Evolutionary conservation across 2,113 vertebrate species (phyloP), one percentile per base, ranked within the genome.

Genomic region (Urocynchramus pylzowi): DNA sequence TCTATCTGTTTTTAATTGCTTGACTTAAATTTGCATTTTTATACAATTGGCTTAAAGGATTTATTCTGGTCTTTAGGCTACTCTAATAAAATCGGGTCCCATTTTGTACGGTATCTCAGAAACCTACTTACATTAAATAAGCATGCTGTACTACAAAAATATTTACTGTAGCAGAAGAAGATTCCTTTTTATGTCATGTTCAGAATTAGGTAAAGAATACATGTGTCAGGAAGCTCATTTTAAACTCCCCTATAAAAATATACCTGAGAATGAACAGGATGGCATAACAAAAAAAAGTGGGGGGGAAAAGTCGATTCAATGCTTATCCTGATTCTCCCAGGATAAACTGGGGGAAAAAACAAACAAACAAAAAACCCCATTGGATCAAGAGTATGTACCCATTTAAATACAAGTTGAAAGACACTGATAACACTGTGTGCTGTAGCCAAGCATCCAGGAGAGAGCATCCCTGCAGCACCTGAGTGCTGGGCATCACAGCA

Each of bases 1-100:
- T 97, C 97, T 98, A 97, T 97, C 97, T 97, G 96, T 79, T 98
- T 98, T 97, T 98, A 98, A 98, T 98, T 98, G 98, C 97, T 97
- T 95, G 97, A 92, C 94, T 97, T 95, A 89, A 90, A 98, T 98
- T 98, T 98, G 97, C 98, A 98, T 98, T 98, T 98, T 98, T 97
- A 98, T 97, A 97, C 97, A 96, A 98, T 96, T 97, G 96, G 97
- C 95, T 96, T 94, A 96, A 97, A 97, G 97, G 94, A 96, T 97
- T 96, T 97, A 96, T 97, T 96, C 94, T 71, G 57, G 94, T 97
- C 98, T 96, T 54, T 87, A 89, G 97, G 96, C 94, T 85, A 92
- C 95, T 95, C 91, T 91, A 95, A 96, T 94, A 96, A 95, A 95
- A 96, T 52, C 19, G 76, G 57, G 93, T 92, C 82, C 74, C 69